These are phyloP conservation scores for Patella caerulea DNA, from an alignment of 2,888 invertebrate genomes.

Conservation along the genomic window DNA sequence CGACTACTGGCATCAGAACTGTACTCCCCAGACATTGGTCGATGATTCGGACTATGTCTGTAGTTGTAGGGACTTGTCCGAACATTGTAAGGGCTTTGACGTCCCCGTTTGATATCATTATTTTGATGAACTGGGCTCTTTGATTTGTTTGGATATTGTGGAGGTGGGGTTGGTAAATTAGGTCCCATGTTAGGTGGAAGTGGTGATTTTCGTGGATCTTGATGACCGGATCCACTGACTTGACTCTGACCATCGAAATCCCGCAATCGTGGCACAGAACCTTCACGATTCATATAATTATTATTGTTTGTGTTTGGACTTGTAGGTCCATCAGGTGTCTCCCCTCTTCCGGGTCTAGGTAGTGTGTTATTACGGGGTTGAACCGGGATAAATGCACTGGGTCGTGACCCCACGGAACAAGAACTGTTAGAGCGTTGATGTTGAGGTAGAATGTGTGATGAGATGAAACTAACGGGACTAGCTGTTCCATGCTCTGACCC, in stretches of 20 bases:
- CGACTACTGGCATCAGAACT: slow-evolving; percentile 57
- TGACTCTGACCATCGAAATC: slow-evolving; percentile 63
- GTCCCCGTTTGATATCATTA: neutral
- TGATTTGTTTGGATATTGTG: slow-evolving; percentile 14
- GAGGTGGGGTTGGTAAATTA: neutral
- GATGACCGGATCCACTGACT: slow-evolving; percentile 40
- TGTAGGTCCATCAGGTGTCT: neutral
- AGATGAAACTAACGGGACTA: slow-evolving; percentile 25
- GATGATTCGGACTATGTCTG: slow-evolving; percentile 31
- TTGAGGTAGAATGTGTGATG: slow-evolving; percentile 37
- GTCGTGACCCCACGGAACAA: slow-evolving; percentile 51
- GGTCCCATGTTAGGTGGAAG: slow-evolving; percentile 23
- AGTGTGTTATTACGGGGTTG: slow-evolving; percentile 56
- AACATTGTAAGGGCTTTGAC: neutral
- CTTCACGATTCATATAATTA: slow-evolving; percentile 46
- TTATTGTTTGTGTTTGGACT: slow-evolving; percentile 33
- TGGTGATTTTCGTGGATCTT: slow-evolving; percentile 32
- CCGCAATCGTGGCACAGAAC: slow-evolving; percentile 50
- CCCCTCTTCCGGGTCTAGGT: slow-evolving; percentile 35
- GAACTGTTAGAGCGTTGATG: slow-evolving; percentile 57
- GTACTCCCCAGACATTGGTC: slow-evolving; percentile 48
- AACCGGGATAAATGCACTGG: slow-evolving; percentile 62
- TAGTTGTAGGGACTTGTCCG: slow-evolving; percentile 18
- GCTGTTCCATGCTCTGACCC: slow-evolving; percentile 22
- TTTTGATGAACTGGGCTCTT: slow-evolving; percentile 14